These are phyloP conservation scores for Forbesichthys papilliferus DNA, from an alignment of 2,113 vertebrate species.

Conservation along the genomic window DNA sequence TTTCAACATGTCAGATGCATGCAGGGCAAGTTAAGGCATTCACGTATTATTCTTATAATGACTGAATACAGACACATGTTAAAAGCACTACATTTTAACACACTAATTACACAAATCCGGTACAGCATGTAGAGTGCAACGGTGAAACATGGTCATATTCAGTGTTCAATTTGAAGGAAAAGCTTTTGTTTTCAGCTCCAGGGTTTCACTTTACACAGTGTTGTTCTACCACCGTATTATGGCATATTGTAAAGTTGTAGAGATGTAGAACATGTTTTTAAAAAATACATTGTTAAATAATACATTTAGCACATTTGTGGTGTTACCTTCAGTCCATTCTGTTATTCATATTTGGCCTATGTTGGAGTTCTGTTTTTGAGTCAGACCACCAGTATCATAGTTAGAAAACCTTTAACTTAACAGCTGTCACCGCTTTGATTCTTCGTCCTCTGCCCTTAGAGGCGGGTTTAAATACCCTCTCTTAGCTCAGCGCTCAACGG, in stretches of 20 bases:
- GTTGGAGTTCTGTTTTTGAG: background rate
- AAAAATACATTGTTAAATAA: background rate
- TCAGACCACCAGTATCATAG: background rate
- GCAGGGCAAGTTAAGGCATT: no score
- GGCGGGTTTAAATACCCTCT: background rate
- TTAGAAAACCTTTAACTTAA: no score
- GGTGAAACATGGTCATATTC: background rate
- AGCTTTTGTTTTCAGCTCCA: background rate
- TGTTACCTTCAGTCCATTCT: background rate
- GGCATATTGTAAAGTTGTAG: no score
- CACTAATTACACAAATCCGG: no score
- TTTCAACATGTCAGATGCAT: no score
- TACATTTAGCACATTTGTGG: background rate
- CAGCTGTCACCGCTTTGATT: background rate
- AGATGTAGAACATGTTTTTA: background rate
- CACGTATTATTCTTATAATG: no score
- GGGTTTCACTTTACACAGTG: background rate
- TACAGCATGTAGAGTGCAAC: no score
- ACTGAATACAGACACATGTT: no score
- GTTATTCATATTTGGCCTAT: background rate
- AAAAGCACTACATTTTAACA: no score
- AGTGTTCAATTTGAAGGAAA: background rate
- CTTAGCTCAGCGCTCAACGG: conserved; percentile 6
- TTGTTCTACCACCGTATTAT: background rate
- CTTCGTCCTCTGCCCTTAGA: background rate